Evolutionary conservation across 2,113 vertebrate genomes (phyloP).

Genomic region (Emydocephalus ijimae): DNA sequence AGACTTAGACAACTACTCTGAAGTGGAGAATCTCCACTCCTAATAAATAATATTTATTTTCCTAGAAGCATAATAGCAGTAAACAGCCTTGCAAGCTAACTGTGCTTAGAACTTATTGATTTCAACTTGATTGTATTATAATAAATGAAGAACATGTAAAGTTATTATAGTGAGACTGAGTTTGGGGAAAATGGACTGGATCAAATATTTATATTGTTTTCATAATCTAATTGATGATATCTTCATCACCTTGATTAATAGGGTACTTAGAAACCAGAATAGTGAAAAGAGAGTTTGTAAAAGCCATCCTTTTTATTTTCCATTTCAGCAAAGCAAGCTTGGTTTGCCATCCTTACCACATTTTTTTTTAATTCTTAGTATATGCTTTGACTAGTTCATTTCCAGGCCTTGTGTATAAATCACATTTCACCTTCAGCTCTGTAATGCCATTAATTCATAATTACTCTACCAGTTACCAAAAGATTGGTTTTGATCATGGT

Average conservation of each 20-base stretch:
- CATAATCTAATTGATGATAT: background rate
- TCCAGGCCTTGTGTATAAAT: background rate
- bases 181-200: background rate
- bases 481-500: background rate
- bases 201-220: slow-evolving; percentile 10
- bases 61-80: background rate
- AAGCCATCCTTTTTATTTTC: background rate
- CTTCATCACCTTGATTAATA: slow-evolving; percentile 13
- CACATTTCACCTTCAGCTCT: background rate
- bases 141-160: slow-evolving; percentile 20
- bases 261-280: background rate
- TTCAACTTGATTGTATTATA: slow-evolving; percentile 10
- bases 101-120: slow-evolving; percentile 4
- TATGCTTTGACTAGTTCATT: background rate
- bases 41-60: slow-evolving; percentile 10
- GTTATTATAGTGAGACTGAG: background rate
- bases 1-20: background rate
- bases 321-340: background rate
- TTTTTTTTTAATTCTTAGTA: background rate
- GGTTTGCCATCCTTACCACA: background rate
- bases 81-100: background rate
- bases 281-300: background rate
- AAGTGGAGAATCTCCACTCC: background rate
- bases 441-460: background rate
- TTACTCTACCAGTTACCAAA: background rate